These are phyloP conservation scores for Pocota personata DNA, from an alignment of 2,888 invertebrate genomes.

Conservation along the genomic window DNA sequence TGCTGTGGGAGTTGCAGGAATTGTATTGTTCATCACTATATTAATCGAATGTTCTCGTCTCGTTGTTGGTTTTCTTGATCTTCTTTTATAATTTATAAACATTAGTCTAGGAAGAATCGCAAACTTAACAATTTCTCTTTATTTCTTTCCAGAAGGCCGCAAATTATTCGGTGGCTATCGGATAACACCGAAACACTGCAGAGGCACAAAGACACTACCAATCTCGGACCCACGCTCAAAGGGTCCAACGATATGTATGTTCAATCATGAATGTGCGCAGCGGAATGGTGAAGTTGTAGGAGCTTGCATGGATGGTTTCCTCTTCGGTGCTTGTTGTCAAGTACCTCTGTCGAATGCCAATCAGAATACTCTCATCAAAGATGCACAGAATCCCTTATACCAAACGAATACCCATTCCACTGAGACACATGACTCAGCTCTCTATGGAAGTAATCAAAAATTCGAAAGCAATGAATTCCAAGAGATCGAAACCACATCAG, in stretches of 20 bases:
- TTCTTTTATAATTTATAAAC: too few species aligned
- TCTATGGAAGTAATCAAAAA: slow-evolving; percentile 75
- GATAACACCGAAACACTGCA: slow-evolving; percentile 92
- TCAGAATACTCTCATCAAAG: slow-evolving; percentile 81
- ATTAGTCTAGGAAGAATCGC: too few species aligned
- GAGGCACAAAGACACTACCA: slow-evolving; percentile 87
- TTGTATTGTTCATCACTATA: too few species aligned
- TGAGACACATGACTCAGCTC: slow-evolving; percentile 43
- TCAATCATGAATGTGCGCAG: slow-evolving; percentile 93
- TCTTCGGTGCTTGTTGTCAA: slow-evolving; percentile 94
- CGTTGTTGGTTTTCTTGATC: too few species aligned
- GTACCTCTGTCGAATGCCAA: slow-evolving; percentile 84
- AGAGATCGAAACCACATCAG: slow-evolving; percentile 72
- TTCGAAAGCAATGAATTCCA: slow-evolving; percentile 77
- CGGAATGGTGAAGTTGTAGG: slow-evolving; percentile 93
- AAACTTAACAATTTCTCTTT: neutral
- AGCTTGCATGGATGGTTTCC: slow-evolving; percentile 93
- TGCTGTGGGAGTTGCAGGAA: too few species aligned
- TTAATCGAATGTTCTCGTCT: too few species aligned
- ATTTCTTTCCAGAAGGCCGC: slow-evolving; percentile 82
- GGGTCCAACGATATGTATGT: slow-evolving; percentile 94
- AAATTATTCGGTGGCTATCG: slow-evolving; percentile 93
- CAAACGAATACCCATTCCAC: slow-evolving; percentile 61
- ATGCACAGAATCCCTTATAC: slow-evolving; percentile 78
- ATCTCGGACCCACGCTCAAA: slow-evolving; percentile 84